Base-by-base conservation (phyloP, 1,140 invertebrate genomes). In the Archivesica marissinica region DNA sequence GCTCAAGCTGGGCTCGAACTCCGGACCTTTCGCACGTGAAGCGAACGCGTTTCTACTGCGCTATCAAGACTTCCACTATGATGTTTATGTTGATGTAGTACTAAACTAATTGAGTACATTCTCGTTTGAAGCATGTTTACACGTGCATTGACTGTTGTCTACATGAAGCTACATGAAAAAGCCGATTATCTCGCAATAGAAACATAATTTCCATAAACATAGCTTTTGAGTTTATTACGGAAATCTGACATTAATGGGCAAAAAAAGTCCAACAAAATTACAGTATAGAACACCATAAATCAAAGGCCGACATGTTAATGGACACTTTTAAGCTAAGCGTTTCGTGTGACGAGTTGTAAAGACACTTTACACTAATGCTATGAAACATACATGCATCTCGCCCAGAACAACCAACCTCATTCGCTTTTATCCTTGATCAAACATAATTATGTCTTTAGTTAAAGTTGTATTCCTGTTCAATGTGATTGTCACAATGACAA, bases 231-330 rank as follows among this genome's bases (percentile, higher is more conserved):
- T 47, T 72, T 47, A 72, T 72, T 41, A 23, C 68, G n/a, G 25
- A 9, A 50, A 44, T 2, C 41, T 72, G 68, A 44, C 68, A 15
- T 72, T 72, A 47, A 72, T 72, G 50, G 68, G 15, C 68, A 47
- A 72, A 72, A 68, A 72, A 33, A 2, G 23, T 44, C 4, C 52
- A n/a, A 56, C 4, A 72, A 25, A 30, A 47, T 72, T 50, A 72
- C 41, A 72, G 39, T 25, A 44, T 33, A 52, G 41, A 33, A 50
- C 3, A 47, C 33, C 0, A 72, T 72, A 72, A 47, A 72, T 72
- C 68, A 72, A 33, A 30, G 0, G 23, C 6, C 39, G 68, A 72
- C 41, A 72, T 50, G 38, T 72, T 72, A 72, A 72, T 72, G 41
- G 44, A 33, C 41, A 47, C 41, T 72, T 44, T 47, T 20, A 47